These are phyloP conservation scores for Rhinopomastus cyanomelas DNA, from an alignment of 2,113 vertebrate species.

Conservation along the genomic window DNA sequence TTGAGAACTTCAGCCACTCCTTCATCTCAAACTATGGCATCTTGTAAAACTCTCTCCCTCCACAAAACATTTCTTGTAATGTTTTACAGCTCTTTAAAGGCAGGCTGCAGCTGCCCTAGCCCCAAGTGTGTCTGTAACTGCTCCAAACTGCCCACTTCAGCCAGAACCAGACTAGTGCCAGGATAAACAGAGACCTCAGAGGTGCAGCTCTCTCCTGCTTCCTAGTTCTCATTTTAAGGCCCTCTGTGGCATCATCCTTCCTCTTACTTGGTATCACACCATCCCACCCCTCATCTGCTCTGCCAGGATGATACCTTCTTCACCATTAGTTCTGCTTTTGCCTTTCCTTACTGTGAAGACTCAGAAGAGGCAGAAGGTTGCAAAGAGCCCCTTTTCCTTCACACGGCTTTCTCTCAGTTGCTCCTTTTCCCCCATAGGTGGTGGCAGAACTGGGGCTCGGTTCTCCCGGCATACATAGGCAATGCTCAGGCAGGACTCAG, in stretches of 20 bases:
- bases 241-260: not conserved
- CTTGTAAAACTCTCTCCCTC: not conserved
- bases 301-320: not conserved
- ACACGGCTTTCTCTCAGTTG: not conserved
- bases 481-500: not conserved
- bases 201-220: not conserved
- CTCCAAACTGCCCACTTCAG: not conserved
- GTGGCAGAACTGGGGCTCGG: not conserved
- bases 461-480: not conserved
- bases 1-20: not conserved
- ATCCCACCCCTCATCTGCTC: not conserved
- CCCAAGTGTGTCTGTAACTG: not conserved
- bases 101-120: not conserved
- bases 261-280: not conserved
- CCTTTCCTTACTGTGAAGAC: not conserved
- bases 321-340: not conserved
- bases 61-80: not conserved
- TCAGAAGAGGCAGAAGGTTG: not conserved
- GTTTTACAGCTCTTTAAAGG: constrained; percentile 26
- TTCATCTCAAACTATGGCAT: not conserved
- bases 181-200: constrained; percentile 5
- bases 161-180: not conserved
- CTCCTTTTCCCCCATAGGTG: not conserved
- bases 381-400: not conserved
- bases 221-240: not conserved